Conservation (phyloP, 2,888 invertebrate genomes). For the Melipona beecheii region DNA sequence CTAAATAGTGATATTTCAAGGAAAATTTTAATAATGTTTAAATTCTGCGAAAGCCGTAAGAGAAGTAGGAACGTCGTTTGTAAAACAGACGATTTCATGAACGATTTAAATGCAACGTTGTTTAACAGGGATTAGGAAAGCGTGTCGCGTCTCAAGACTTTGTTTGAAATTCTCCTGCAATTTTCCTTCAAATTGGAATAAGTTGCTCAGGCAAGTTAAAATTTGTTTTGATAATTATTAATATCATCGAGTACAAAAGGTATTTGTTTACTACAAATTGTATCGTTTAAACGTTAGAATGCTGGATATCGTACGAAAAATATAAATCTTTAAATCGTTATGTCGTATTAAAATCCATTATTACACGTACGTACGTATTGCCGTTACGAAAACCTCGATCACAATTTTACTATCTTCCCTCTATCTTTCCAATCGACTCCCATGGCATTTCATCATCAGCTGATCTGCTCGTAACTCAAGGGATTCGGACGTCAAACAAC, state of each 20-base stretch:
- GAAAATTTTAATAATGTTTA: not conserved
- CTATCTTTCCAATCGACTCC: not conserved
- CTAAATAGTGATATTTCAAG: not conserved
- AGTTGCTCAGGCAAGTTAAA: not conserved
- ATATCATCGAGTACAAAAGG: conserved; percentile 5
- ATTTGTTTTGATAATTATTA: not conserved
- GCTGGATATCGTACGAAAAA: not conserved
- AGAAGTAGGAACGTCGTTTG: not conserved
- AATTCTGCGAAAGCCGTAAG: not conserved
- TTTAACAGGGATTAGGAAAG: not conserved
- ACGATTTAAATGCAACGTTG: not conserved
- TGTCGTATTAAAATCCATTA: not conserved
- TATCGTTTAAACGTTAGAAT: not conserved
- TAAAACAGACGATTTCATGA: not conserved
- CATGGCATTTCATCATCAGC: not conserved
- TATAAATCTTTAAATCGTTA: not conserved
- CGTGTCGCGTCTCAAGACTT: not conserved
- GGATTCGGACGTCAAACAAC: not conserved
- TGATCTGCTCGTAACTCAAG: not conserved
- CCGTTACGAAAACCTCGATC: not conserved
- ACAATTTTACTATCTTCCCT: not conserved
- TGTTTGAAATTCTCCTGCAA: not conserved
- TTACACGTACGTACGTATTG: not conserved
- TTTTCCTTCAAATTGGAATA: not conserved
- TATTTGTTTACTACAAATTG: not conserved